Evolutionary conservation across 2,113 vertebrate species (phyloP).

Genomic region (Terrapene triunguis): DNA sequence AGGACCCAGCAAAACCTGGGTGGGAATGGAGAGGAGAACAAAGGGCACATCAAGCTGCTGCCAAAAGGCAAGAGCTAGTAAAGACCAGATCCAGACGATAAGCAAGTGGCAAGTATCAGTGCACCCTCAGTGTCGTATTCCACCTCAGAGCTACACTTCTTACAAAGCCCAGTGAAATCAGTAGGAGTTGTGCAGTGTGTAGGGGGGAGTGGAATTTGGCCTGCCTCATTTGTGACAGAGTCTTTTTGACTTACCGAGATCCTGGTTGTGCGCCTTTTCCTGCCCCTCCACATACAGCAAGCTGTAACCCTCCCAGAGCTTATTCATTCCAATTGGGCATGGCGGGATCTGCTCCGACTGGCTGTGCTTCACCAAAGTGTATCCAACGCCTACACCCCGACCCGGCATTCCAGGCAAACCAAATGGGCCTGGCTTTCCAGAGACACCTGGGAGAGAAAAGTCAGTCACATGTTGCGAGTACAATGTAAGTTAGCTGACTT

Average conservation of each 20-base stretch:
- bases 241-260: constrained; percentile 85
- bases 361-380: constrained; percentile 94
- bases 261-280: constrained; percentile 97
- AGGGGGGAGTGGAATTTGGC: neutral
- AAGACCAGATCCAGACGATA: accelerated
- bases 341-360: constrained; percentile 89
- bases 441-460: constrained; percentile 66
- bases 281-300: constrained; percentile 95
- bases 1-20: constrained; percentile 94
- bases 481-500: neutral
- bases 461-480: accelerated
- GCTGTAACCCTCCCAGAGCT: constrained; percentile 96
- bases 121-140: accelerated
- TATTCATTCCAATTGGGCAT: constrained; percentile 91
- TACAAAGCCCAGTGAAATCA: neutral
- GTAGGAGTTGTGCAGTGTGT: accelerated
- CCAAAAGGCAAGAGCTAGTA: neutral
- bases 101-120: neutral
- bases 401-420: constrained; percentile 83
- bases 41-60: neutral
- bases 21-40: neutral
- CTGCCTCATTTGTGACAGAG: neutral
- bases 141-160: neutral
- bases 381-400: constrained; percentile 84
- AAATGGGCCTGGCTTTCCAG: constrained; percentile 69